Evolutionary conservation across 2,797 vertebrate genomes (phyloP).

Genomic region (Chiroxiphia lanceolata): DNA sequence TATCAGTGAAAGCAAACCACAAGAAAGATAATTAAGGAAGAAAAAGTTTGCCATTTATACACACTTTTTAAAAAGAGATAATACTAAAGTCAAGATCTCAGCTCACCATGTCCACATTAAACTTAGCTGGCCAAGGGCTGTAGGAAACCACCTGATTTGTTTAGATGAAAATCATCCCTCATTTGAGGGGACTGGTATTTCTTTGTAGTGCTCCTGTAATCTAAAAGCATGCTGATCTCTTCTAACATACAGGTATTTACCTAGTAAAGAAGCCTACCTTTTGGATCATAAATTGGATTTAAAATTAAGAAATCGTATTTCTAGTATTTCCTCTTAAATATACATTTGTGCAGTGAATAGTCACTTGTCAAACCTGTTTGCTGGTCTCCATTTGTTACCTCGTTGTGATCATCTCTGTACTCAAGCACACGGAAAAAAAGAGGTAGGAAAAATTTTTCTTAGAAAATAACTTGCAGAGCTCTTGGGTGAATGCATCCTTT

Average conservation of each 20-base stretch:
- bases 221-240: background rate
- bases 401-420: background rate
- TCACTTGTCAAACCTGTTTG: slow-evolving; percentile 36
- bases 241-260: background rate
- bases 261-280: background rate
- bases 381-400: slow-evolving; percentile 27
- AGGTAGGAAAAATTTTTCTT: background rate
- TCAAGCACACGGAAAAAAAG: background rate
- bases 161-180: background rate
- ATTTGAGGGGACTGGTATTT: background rate
- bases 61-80: background rate
- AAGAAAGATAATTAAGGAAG: background rate
- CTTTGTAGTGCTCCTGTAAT: background rate
- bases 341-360: background rate
- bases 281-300: slow-evolving; percentile 6
- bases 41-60: background rate
- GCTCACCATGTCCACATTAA: background rate
- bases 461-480: slow-evolving; percentile 64
- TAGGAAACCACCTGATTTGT: background rate
- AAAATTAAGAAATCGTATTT: slow-evolving; percentile 38
- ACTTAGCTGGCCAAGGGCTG: background rate
- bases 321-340: background rate
- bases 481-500: slow-evolving; percentile 64
- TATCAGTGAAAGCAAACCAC: background rate
- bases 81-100: background rate